phyloP scores from a whole-genome alignment of 1,140 invertebrate species.

The Drosophila saltans region DNA sequence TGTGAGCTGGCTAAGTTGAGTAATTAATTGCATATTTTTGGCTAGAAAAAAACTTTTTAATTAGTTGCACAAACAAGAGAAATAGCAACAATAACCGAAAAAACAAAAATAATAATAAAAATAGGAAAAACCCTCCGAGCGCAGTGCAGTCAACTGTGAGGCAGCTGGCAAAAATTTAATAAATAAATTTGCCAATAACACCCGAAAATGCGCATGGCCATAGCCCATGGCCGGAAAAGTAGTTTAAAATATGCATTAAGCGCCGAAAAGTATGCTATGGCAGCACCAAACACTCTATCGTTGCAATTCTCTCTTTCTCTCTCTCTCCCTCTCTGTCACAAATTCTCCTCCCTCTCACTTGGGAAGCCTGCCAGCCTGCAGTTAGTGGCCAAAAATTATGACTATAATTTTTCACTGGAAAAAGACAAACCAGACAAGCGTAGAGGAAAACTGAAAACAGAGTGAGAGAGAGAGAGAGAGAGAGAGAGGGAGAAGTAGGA shows the following conservation, averaged over 20 bases:
- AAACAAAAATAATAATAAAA: not conserved
- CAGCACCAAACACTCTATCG: conserved; percentile 13
- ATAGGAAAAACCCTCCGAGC: conserved; percentile 4
- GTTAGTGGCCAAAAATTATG: conserved; percentile 78
- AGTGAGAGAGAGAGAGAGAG: too few species aligned
- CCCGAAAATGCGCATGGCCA: conserved; percentile 64
- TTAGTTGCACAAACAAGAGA: conserved; percentile 65
- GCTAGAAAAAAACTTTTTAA: conserved; percentile 68
- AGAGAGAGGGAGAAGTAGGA: too few species aligned
- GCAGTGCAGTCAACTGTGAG: conserved; percentile 34
- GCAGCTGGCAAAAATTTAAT: conserved; percentile 65
- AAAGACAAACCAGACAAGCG: conserved; percentile 6
- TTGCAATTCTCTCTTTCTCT: not conserved
- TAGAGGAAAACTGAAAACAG: not conserved
- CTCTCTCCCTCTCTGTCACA: not conserved
- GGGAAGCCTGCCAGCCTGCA: conserved; percentile 50
- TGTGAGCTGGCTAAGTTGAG: conserved; percentile 32
- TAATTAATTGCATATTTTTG: conserved; percentile 75
- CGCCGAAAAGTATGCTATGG: conserved; percentile 55
- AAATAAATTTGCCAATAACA: conserved; percentile 78
- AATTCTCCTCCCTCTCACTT: conserved; percentile 4
- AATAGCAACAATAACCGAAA: conserved; percentile 25
- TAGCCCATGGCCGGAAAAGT: conserved; percentile 42
- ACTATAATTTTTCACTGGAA: conserved; percentile 71
- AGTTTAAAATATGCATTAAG: conserved; percentile 78